Percentiles rank a stretch among this genome's conserved stretches.
These are phyloP conservation scores for Thymallus thymallus DNA, from an alignment of 2,113 vertebrate genomes.

Conservation along the genomic window DNA sequence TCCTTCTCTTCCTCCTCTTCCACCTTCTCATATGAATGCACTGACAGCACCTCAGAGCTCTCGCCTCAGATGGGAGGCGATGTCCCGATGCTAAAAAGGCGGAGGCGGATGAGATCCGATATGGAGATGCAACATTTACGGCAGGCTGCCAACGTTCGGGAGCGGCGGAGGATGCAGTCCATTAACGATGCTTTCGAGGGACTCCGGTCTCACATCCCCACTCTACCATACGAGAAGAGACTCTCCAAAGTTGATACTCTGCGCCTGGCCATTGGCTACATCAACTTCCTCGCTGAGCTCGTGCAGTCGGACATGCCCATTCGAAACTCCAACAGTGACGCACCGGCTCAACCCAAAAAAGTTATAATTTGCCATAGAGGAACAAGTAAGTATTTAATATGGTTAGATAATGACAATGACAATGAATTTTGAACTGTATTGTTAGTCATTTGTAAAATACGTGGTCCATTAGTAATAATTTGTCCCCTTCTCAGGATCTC, in stretches of 20 bases:
- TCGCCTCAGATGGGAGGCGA: constrained; percentile 71
- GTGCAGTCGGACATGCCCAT: constrained; percentile 92
- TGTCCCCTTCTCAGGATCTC: constrained; percentile 77
- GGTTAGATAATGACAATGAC: neutral
- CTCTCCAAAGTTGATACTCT: constrained; percentile 98
- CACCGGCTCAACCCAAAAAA: constrained; percentile 85
- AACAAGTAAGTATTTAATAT: constrained; percentile 81
- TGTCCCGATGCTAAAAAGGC: constrained; percentile 75
- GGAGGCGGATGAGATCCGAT: constrained; percentile 86
- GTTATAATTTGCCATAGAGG: constrained; percentile 95
- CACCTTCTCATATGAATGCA: constrained; percentile 70
- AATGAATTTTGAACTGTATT: neutral
- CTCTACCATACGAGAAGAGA: constrained; percentile 94
- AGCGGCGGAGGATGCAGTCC: constrained; percentile 94
- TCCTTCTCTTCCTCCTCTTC: constrained; percentile 82
- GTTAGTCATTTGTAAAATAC: neutral
- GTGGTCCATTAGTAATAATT: neutral
- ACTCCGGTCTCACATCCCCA: constrained; percentile 94
- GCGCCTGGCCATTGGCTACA: constrained; percentile 96
- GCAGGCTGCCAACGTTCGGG: constrained; percentile 92
- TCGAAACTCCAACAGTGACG: constrained; percentile 74
- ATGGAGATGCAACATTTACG: constrained; percentile 91
- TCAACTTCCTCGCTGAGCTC: constrained; percentile 95
- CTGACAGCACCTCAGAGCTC: constrained; percentile 70
- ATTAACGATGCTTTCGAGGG: constrained; percentile 98